Evolutionary conservation across 2,888 invertebrate genomes (phyloP), one percentile per base, ranked within the genome.

Genomic region (Podabrus alpinus): DNA sequence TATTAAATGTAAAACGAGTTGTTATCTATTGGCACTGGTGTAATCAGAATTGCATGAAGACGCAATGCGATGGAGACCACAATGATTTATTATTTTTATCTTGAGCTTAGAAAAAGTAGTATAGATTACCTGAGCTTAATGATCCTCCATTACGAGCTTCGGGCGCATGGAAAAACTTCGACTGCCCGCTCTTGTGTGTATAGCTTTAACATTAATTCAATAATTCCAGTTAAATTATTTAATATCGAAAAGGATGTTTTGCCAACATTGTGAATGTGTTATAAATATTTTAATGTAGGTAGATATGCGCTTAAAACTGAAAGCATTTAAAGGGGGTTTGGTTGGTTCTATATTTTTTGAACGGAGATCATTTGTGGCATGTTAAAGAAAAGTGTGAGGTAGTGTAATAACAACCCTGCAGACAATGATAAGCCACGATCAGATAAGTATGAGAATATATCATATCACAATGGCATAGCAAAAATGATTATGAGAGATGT

Each of bases 41-140:
- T 80, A 81, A 81, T 81, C 80, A 79, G 81, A 80, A 73, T 80
- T 86, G 78, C 84, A 83, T 80, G 79, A 84, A 75, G 86, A 86
- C 81, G 78, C 73, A 71, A 68, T 77, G 74, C 80, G 81, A 85
- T 84, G 83, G 82, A 85, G 83, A 84, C 83, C 84, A 84, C 85
- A 86, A 86, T 86, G 86, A 87, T 87, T 86, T 86, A 87, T 87
- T 86, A 86, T 86, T 87, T 87, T 86, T 86, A 86, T 86, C 86
- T 85, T 79, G 79, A 81, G 81, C 82, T 84, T 84, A 82, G 80
- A 83, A 85, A 86, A 85, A 84, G 83, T 81, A 81, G 82, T 81
- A 85, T 82, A 87, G 86, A 87, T 86, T 86, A 86, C 86, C 87
- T 86, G 86, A 80, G 83, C 85, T 86, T 87, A 87, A 87, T 87